Evolutionary conservation across 2,797 vertebrate species (phyloP).

Genomic region (Falco cherrug): DNA sequence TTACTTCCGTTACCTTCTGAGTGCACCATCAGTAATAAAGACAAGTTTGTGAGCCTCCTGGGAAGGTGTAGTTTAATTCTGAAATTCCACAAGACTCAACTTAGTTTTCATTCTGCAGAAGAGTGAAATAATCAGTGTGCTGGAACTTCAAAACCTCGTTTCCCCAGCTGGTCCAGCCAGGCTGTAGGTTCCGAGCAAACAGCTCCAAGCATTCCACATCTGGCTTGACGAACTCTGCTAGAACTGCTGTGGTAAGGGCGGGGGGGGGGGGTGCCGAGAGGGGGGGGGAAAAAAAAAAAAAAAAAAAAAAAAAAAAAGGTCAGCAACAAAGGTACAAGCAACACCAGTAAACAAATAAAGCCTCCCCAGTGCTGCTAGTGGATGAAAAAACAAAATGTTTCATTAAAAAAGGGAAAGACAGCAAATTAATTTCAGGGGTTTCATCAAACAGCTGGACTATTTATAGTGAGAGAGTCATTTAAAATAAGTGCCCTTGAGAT

Average conservation of each 20-base stretch:
- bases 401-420: conserved; percentile 56
- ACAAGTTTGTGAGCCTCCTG: not conserved
- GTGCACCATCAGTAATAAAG: not conserved
- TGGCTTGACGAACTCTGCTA: conserved; percentile 84
- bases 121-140: conserved; percentile 85
- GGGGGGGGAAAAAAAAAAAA: not conserved
- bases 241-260: conserved; percentile 77
- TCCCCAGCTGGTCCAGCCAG: conserved; percentile 97
- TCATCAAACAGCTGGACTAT: conserved; percentile 71
- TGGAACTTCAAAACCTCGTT: conserved; percentile 98
- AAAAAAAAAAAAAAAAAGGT: not conserved
- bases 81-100: not conserved
- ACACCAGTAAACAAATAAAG: conserved; percentile 40
- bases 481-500: conserved; percentile 71
- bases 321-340: not conserved
- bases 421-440: conserved; percentile 75
- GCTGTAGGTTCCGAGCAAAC: conserved; percentile 92
- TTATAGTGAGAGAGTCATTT: conserved; percentile 72
- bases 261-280: too few relatives aligned
- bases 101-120: conserved; percentile 53
- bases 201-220: conserved; percentile 87
- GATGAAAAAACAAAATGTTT: conserved; percentile 52
- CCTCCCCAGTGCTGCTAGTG: conserved; percentile 44
- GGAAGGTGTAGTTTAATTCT: too few relatives aligned
- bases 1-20: not conserved